Evolutionary conservation across 1,140 invertebrate species (phyloP).

Genomic region (Drosophila micromelanica): DNA sequence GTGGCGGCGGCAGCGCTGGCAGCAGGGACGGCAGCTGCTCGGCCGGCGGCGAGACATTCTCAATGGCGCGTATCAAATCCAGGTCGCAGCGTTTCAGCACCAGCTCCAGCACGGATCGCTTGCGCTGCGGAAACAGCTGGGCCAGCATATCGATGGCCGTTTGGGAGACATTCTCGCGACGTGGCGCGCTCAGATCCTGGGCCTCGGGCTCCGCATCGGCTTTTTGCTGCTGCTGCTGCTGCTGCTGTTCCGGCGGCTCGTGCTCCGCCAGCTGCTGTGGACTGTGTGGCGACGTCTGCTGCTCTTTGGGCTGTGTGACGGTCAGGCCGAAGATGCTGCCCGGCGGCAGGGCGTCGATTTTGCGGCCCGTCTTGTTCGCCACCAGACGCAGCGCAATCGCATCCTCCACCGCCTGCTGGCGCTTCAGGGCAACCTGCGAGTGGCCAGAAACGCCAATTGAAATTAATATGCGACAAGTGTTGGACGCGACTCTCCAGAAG

Average conservation of each 20-base stretch:
- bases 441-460: constrained; percentile 64
- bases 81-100: constrained; percentile 94
- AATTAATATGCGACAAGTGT: constrained; percentile 84
- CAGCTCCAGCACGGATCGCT: constrained; percentile 93
- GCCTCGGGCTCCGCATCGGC: constrained; percentile 35
- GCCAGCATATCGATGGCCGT: constrained; percentile 92
- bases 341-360: constrained; percentile 92
- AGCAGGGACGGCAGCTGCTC: constrained; percentile 10
- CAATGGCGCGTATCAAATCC: constrained; percentile 89
- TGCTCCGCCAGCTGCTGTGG: not conserved
- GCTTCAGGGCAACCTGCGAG: constrained; percentile 95
- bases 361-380: constrained; percentile 93
- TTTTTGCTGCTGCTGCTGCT: constrained; percentile 1
- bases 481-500: constrained; percentile 24
- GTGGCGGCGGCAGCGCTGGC: not conserved
- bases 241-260: not conserved
- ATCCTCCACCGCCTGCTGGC: constrained; percentile 98
- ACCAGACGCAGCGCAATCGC: constrained; percentile 96
- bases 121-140: constrained; percentile 93
- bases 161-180: constrained; percentile 85
- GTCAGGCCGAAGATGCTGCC: constrained; percentile 95
- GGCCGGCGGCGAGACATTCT: constrained; percentile 69
- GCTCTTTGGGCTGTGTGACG: constrained; percentile 87
- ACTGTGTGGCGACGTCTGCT: constrained; percentile 23
- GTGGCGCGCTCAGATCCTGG: constrained; percentile 62